Evolutionary conservation across 2,888 invertebrate genomes (phyloP).

Genomic region (Stenodema calcarata): DNA sequence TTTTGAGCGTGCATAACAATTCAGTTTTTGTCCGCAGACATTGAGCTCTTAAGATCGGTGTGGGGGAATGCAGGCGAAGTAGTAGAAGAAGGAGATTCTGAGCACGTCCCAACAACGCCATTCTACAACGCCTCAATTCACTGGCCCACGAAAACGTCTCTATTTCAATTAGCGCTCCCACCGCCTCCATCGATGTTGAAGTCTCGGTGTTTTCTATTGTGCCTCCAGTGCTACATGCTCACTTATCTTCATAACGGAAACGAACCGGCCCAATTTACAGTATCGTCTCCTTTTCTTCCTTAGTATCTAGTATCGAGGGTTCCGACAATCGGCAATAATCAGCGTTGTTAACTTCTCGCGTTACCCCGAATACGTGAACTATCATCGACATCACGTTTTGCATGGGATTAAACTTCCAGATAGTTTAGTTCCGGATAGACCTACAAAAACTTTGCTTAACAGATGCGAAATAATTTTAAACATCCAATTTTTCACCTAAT

Average conservation of each 20-base stretch:
- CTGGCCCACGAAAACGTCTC: slow-evolving; percentile 39
- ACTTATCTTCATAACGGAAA: slow-evolving; percentile 28
- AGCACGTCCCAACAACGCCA: slow-evolving; percentile 23
- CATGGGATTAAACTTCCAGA: too few species aligned
- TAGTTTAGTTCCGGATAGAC: too few species aligned
- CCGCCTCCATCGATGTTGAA: not conserved
- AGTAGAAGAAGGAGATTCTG: not conserved
- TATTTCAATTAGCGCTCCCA: slow-evolving; percentile 35
- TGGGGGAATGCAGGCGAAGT: not conserved
- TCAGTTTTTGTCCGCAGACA: not conserved
- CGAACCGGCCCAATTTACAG: not conserved
- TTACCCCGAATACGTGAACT: not conserved
- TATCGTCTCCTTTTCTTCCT: not conserved
- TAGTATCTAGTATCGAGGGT: not conserved
- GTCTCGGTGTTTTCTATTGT: slow-evolving; percentile 29
- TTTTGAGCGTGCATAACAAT: not conserved
- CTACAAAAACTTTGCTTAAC: too few species aligned
- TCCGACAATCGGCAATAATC: not conserved
- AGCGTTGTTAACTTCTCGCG: not conserved
- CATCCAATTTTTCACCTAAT: too few species aligned
- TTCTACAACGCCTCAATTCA: slow-evolving; percentile 11
- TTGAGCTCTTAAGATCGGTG: not conserved
- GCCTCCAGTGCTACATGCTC: slow-evolving; percentile 16
- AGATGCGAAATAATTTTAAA: too few species aligned
- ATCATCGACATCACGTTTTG: too few species aligned